phyloP scores from a whole-genome alignment of 2,113 vertebrate species.

The Paratilapia polleni region DNA sequence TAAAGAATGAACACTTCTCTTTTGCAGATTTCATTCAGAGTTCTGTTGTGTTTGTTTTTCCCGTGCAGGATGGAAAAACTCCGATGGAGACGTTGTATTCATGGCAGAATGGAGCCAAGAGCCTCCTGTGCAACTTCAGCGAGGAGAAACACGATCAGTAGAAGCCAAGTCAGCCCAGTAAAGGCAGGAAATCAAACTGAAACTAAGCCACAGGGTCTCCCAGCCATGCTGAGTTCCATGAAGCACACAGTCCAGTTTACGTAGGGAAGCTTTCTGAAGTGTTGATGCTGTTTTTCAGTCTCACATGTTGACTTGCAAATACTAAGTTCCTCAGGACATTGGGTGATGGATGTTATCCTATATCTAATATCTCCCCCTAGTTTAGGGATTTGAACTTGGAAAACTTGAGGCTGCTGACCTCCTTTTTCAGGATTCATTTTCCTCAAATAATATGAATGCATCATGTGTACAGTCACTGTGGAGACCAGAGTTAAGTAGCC shows the following conservation, averaged over 20 bases:
- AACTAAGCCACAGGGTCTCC: neutral
- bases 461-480: neutral
- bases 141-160: conserved; percentile 35
- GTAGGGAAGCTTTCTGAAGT: neutral
- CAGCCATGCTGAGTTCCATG: neutral
- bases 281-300: neutral
- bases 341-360: rapidly evolving
- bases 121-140: conserved; percentile 70
- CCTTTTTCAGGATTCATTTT: neutral
- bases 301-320: neutral
- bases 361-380: neutral
- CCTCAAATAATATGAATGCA: rapidly evolving
- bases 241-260: neutral
- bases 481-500: neutral
- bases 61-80: conserved; percentile 77
- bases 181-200: neutral
- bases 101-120: conserved; percentile 82
- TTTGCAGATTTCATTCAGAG: neutral
- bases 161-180: neutral
- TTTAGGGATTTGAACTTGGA: neutral
- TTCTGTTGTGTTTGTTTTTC: neutral
- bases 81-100: conserved; percentile 74
- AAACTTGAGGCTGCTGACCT: neutral
- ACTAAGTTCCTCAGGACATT: conserved; percentile 1
- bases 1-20: neutral